Evolutionary conservation across 2,797 vertebrate genomes (phyloP).

Genomic region (Microctenopoma steveboyesi): DNA sequence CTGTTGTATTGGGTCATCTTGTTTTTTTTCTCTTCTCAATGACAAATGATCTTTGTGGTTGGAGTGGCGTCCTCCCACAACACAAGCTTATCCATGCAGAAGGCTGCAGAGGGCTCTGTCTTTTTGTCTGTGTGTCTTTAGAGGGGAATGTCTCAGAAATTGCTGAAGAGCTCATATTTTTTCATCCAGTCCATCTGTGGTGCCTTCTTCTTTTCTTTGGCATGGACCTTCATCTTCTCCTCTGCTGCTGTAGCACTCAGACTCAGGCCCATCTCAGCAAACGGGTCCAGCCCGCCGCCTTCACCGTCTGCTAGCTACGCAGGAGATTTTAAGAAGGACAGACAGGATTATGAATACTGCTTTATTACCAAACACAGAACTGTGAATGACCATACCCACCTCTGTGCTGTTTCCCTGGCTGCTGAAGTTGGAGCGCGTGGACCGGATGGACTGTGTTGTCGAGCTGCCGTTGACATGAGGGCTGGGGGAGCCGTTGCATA

Average conservation of each 20-base stretch:
- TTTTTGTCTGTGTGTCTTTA: constrained; percentile 23
- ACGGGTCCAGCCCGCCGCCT: constrained; percentile 84
- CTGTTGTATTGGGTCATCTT: constrained; percentile 9
- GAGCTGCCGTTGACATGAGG: constrained; percentile 91
- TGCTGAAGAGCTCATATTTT: constrained; percentile 97
- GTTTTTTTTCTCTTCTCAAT: constrained; percentile 14
- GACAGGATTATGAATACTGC: neutral
- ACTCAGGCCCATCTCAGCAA: constrained; percentile 91
- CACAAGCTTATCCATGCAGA: constrained; percentile 7
- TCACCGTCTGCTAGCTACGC: constrained; percentile 76
- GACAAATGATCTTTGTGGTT: constrained; percentile 18
- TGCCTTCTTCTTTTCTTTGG: constrained; percentile 92
- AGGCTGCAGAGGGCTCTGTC: constrained; percentile 25
- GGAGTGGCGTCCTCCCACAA: neutral
- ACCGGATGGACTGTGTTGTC: constrained; percentile 85
- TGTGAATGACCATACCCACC: constrained; percentile 42
- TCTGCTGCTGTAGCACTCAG: constrained; percentile 94
- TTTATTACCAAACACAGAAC: constrained; percentile 11
- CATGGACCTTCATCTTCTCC: constrained; percentile 92
- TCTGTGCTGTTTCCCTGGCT: constrained; percentile 89
- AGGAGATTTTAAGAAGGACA: neutral
- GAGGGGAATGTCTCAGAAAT: constrained; percentile 86
- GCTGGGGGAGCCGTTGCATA: constrained; percentile 91
- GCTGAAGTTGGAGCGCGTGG: constrained; percentile 82
- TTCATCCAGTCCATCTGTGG: constrained; percentile 99